A percentile compares a stretch with the other conserved stretches of the same genome.
These are phyloP conservation scores for Gallirallus australis DNA, from an alignment of 2,797 vertebrate genomes.

Conservation along the genomic window DNA sequence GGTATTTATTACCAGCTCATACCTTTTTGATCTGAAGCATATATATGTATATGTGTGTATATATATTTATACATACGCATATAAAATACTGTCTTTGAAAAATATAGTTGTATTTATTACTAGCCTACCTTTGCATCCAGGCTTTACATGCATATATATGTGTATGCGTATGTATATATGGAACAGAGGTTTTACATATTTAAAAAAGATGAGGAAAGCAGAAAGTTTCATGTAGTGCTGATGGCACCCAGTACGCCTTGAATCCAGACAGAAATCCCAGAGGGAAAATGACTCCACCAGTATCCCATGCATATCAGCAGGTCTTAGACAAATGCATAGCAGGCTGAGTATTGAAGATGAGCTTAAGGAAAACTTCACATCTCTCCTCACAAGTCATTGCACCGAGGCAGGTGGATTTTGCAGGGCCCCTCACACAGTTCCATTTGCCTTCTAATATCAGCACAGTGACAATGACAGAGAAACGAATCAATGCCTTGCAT, in stretches of 20 bases:
- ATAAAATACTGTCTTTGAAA: background rate
- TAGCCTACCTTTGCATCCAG: background rate
- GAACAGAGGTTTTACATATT: background rate
- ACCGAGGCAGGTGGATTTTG: conserved; percentile 56
- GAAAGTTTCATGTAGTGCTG: background rate
- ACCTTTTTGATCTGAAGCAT: conserved; percentile 31
- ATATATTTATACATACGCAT: background rate
- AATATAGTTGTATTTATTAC: conserved; percentile 1
- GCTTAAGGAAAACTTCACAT: background rate
- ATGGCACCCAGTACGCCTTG: background rate
- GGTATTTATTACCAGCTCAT: conserved; percentile 15
- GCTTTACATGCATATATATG: accelerated
- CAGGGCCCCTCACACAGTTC: conserved; percentile 30
- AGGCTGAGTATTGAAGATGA: background rate
- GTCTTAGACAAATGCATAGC: background rate
- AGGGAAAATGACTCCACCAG: background rate
- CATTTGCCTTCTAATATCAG: background rate
- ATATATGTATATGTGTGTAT: background rate
- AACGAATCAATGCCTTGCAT: conserved; percentile 30
- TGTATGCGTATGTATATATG: background rate
- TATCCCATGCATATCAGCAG: background rate
- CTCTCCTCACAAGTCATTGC: background rate
- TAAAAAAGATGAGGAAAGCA: background rate
- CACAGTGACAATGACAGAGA: conserved; percentile 18
- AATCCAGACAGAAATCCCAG: background rate